phyloP scores from a whole-genome alignment of 2,888 invertebrate genomes.

The Clunio marinus region DNA sequence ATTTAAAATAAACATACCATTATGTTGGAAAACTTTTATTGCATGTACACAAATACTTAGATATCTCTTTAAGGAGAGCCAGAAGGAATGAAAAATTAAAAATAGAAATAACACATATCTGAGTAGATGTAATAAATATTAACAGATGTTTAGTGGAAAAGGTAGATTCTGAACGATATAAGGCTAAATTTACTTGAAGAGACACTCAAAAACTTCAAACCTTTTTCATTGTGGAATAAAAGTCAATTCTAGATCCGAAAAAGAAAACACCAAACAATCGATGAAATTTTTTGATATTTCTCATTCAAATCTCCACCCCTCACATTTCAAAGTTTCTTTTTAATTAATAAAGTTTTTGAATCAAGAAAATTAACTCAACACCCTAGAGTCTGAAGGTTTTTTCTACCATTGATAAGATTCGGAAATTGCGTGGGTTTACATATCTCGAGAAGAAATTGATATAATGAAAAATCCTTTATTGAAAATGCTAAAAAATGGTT shows the following conservation, averaged over 20 bases:
- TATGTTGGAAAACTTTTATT: neutral
- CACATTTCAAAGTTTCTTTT: neutral
- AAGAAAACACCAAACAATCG: too few relatives aligned
- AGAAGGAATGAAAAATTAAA: slow-evolving; percentile 1
- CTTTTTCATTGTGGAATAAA: neutral
- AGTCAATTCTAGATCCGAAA: too few relatives aligned
- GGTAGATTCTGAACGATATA: neutral
- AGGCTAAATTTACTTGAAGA: neutral
- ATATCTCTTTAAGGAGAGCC: neutral
- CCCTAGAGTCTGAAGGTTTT: slow-evolving; percentile 17
- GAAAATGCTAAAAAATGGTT: neutral
- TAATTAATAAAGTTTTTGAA: slow-evolving; percentile 39
- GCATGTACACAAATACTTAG: too few relatives aligned
- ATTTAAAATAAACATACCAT: slow-evolving; percentile 1
- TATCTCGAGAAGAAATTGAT: slow-evolving; percentile 4
- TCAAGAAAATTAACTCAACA: slow-evolving; percentile 37
- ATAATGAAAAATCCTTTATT: neutral
- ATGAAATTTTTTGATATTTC: too few relatives aligned
- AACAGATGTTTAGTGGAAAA: slow-evolving; percentile 28
- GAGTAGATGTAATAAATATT: slow-evolving; percentile 26
- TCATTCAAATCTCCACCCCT: too few relatives aligned
- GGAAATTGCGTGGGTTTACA: slow-evolving; percentile 4
- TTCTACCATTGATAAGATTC: neutral
- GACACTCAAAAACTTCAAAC: neutral
- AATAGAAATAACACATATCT: too few relatives aligned